These are phyloP conservation scores for Pachypanchax playfairii DNA, from an alignment of 2,113 vertebrate species.

Conservation along the genomic window DNA sequence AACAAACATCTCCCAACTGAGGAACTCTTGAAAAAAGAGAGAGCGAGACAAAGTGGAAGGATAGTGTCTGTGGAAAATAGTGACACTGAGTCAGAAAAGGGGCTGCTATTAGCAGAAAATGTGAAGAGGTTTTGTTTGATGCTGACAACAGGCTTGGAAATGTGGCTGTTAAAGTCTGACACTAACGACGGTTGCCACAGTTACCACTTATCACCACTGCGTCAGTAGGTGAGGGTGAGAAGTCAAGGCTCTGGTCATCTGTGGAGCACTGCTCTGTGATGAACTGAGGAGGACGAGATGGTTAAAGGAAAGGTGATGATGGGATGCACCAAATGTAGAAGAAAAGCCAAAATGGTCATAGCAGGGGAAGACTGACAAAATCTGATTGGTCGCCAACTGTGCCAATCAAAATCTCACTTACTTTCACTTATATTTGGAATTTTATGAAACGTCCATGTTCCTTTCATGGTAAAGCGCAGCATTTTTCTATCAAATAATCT, in stretches of 20 bases:
- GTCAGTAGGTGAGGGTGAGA: constrained; percentile 42
- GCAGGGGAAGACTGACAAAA: background rate
- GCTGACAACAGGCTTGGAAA: constrained; percentile 41
- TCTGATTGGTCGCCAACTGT: background rate
- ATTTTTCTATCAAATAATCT: no score
- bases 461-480: background rate
- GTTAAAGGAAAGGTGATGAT: constrained; percentile 2
- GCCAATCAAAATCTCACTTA: constrained; percentile 9
- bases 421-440: background rate
- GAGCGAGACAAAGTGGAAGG: background rate
- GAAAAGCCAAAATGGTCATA: background rate
- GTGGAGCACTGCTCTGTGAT: constrained; percentile 13
- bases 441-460: no score
- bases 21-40: background rate
- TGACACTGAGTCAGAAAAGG: constrained; percentile 32
- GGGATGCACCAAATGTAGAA: constrained; percentile 5
- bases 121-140: constrained; percentile 40
- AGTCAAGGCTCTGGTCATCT: constrained; percentile 35
- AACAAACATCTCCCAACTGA: background rate
- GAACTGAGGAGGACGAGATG: constrained; percentile 6
- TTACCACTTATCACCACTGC: constrained; percentile 41
- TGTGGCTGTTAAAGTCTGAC: constrained; percentile 44
- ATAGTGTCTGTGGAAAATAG: background rate
- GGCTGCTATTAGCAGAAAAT: constrained; percentile 27
- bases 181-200: constrained; percentile 50